These are phyloP conservation scores for Crocuta crocuta DNA, from an alignment of 2,113 vertebrate genomes.

Conservation along the genomic window DNA sequence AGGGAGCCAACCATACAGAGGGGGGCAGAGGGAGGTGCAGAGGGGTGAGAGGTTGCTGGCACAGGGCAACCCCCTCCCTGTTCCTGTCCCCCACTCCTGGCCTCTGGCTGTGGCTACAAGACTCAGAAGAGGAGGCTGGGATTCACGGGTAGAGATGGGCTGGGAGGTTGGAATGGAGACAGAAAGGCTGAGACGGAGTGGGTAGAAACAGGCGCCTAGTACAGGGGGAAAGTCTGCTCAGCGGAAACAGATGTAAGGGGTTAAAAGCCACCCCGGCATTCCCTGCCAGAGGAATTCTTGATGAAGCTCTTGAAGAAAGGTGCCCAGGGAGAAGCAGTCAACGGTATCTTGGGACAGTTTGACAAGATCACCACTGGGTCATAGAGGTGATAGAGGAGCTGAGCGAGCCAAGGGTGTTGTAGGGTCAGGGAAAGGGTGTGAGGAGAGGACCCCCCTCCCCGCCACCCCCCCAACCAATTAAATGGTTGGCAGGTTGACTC, in stretches of 20 bases:
- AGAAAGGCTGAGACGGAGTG: not conserved
- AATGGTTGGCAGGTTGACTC: not conserved
- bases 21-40: conserved; percentile 38
- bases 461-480: not conserved
- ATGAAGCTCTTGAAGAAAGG: conserved; percentile 38
- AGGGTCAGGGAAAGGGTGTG: not conserved
- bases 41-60: conserved; percentile 70
- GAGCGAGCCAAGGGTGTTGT: not conserved
- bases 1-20: conserved; percentile 49
- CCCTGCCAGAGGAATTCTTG: conserved; percentile 42
- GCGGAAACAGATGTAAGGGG: not conserved
- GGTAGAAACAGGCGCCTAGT: not conserved
- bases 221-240: not conserved
- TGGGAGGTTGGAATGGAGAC: not conserved
- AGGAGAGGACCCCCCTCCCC: not conserved
- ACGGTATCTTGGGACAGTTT: not conserved
- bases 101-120: conserved; percentile 64
- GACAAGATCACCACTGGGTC: not conserved
- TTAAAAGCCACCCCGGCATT: not conserved
- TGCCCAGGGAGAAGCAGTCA: not conserved
- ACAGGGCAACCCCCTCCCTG: conserved; percentile 64
- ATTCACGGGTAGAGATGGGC: conserved; percentile 46
- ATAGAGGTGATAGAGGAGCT: not conserved
- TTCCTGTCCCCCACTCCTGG: conserved; percentile 59
- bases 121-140: conserved; percentile 37